Conservation (phyloP, 2,113 vertebrate genomes). For the Macaca fascicularis region DNA sequence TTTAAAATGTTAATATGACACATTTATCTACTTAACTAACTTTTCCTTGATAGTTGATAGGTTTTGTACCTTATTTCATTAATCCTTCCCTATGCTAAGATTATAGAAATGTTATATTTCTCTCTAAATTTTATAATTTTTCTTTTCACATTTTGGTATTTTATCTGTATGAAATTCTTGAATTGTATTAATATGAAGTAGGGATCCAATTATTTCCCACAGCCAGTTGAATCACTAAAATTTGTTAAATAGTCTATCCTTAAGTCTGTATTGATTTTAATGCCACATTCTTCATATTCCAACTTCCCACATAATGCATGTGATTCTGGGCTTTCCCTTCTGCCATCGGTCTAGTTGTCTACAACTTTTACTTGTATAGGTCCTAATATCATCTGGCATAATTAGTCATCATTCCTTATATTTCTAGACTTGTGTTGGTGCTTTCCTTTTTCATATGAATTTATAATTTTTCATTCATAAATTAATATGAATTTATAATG, state of each 20-base stretch:
- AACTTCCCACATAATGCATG: neutral
- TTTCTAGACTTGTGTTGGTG: neutral
- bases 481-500: too few species aligned
- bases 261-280: neutral
- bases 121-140: neutral
- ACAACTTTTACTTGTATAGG: neutral
- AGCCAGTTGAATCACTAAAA: neutral
- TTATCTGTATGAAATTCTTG: neutral
- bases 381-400: neutral
- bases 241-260: neutral
- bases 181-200: neutral
- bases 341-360: neutral
- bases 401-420: neutral
- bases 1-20: neutral
- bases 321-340: neutral
- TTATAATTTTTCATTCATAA: too few species aligned
- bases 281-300: neutral
- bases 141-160: neutral
- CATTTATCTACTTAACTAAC: neutral
- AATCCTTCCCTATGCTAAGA: neutral
- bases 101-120: neutral
- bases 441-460: neutral
- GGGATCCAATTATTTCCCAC: neutral
- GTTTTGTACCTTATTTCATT: neutral
- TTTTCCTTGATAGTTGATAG: neutral